Conservation (phyloP, 2,888 invertebrate species). For the Acrobasis suavella region DNA sequence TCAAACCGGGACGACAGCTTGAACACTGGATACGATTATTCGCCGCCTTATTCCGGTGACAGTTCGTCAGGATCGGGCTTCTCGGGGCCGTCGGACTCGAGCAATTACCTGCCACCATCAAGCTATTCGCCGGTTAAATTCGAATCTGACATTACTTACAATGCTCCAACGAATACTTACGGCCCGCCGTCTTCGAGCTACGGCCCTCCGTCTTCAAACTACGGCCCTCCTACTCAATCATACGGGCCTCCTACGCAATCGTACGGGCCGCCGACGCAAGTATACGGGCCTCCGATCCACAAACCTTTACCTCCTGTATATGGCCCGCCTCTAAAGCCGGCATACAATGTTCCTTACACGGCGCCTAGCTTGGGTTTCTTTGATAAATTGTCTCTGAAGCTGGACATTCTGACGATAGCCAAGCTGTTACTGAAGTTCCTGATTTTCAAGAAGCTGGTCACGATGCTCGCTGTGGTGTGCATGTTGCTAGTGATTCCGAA, state of each 20-base stretch:
- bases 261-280: conserved; percentile 60
- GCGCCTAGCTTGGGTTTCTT: conserved; percentile 80
- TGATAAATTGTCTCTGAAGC: conserved; percentile 86
- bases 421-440: conserved; percentile 89
- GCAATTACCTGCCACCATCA: conserved; percentile 53
- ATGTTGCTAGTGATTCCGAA: conserved; percentile 89
- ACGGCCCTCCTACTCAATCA: conserved; percentile 67
- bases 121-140: conserved; percentile 56
- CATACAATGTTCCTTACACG: conserved; percentile 82
- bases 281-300: conserved; percentile 60
- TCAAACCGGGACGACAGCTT: conserved; percentile 74
- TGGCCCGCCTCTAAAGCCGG: conserved; percentile 71
- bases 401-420: conserved; percentile 87
- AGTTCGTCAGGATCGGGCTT: conserved; percentile 54
- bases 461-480: conserved; percentile 89
- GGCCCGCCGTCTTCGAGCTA: conserved; percentile 46
- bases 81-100: conserved; percentile 41
- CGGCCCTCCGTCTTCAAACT: conserved; percentile 66
- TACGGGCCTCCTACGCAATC: conserved; percentile 62
- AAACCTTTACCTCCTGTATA: conserved; percentile 62
- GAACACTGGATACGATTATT: conserved; percentile 69
- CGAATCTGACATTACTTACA: conserved; percentile 58
- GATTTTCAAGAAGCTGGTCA: conserved; percentile 91
- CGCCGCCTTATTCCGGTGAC: conserved; percentile 62
- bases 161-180: conserved; percentile 50